Evolutionary conservation across 2,888 invertebrate genomes (phyloP).

Genomic region (Microctonus aethiopoides): DNA sequence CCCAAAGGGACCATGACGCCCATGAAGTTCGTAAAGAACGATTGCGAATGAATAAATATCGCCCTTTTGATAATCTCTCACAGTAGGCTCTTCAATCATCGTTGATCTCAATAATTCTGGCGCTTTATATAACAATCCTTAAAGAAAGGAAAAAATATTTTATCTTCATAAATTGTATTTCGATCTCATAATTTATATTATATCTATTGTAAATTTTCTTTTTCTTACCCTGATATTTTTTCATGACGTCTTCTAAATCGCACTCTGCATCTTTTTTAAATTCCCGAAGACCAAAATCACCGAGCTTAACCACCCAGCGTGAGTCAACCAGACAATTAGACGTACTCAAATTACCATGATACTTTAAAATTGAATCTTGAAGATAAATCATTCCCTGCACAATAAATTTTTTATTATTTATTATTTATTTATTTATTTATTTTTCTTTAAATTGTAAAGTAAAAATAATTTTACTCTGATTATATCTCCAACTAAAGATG

Average conservation of each 20-base stretch:
- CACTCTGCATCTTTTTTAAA: conserved; percentile 82
- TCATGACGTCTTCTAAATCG: conserved; percentile 72
- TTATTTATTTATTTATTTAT: not conserved
- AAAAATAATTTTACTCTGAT: conserved; percentile 79
- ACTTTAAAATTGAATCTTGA: conserved; percentile 86
- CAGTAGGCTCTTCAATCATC: conserved; percentile 49
- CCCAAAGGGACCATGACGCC: conserved; percentile 88
- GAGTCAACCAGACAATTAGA: conserved; percentile 95
- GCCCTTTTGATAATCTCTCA: conserved; percentile 75
- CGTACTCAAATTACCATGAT: conserved; percentile 73
- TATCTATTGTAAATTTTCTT: conserved; percentile 4
- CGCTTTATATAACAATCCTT: conserved; percentile 82
- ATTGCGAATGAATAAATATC: conserved; percentile 90
- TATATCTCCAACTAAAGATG: conserved; percentile 94
- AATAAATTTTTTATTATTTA: conserved; percentile 14
- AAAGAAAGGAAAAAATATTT: conserved; percentile 35
- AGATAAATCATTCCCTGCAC: conserved; percentile 89
- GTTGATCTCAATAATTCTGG: conserved; percentile 76
- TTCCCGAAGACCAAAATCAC: conserved; percentile 91
- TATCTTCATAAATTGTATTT: not conserved
- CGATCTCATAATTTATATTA: not conserved
- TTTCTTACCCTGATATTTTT: conserved; percentile 78
- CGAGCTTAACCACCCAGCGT: conserved; percentile 92
- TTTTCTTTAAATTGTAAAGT: not conserved
- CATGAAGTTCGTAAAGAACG: conserved; percentile 88